phyloP scores from a whole-genome alignment of 1,140 invertebrate species.

The Muscidifurax raptorellus region DNA sequence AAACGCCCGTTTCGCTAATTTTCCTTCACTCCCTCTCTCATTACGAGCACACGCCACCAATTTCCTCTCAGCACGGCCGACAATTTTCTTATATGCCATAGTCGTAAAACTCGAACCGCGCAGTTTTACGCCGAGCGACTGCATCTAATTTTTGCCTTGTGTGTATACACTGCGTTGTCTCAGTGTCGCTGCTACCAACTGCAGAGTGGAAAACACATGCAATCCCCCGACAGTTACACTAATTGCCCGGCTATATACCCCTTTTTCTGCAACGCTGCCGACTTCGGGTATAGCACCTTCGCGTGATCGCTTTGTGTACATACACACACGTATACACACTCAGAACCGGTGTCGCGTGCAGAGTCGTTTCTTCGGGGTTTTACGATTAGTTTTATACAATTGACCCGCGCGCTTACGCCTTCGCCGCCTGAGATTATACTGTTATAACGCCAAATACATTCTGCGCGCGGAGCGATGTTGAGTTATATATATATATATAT shows the following conservation, averaged over 20 bases:
- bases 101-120: slow-evolving; percentile 24
- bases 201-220: slow-evolving; percentile 17
- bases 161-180: not conserved
- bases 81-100: slow-evolving; percentile 41
- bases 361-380: slow-evolving; percentile 25
- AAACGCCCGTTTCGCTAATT: not conserved
- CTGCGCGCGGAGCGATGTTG: not conserved
- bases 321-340: not conserved
- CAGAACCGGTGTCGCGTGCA: slow-evolving; percentile 23
- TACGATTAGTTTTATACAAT: slow-evolving; percentile 41
- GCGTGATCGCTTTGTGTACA: slow-evolving; percentile 32
- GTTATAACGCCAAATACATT: not conserved
- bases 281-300: not conserved
- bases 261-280: not conserved
- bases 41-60: slow-evolving; percentile 11
- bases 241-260: not conserved
- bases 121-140: slow-evolving; percentile 22
- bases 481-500: no score
- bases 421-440: not conserved
- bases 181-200: not conserved
- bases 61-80: not conserved
- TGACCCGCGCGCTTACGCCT: not conserved
- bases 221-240: slow-evolving; percentile 12
- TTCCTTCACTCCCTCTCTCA: not conserved
- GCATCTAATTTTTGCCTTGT: not conserved